These are phyloP conservation scores for Eulemur macaco DNA, from an alignment of 2,113 vertebrate species.

Conservation along the genomic window DNA sequence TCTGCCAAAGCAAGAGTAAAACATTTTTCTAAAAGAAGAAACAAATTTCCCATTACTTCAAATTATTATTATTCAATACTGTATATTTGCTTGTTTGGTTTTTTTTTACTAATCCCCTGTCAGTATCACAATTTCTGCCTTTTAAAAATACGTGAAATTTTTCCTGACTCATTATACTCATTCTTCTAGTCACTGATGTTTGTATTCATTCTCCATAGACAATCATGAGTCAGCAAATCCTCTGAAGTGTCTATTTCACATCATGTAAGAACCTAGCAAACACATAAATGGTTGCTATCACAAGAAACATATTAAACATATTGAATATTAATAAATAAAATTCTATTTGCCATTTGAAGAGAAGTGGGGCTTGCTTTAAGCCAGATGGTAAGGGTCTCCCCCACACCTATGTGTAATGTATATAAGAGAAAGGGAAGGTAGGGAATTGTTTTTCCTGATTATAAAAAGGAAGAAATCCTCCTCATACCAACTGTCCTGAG, in stretches of 20 bases:
- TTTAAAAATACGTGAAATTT: not conserved
- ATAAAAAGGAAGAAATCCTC: not conserved
- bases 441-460: not conserved
- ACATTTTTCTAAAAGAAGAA: conserved; percentile 32
- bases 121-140: not conserved
- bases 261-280: not conserved
- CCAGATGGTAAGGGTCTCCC: not conserved
- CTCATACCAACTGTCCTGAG: not conserved
- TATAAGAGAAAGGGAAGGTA: not conserved
- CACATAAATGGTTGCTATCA: not conserved
- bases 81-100: not conserved
- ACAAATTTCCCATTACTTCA: not conserved
- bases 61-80: not conserved
- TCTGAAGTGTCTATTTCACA: not conserved
- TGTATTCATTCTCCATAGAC: not conserved
- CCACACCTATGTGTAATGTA: not conserved
- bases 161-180: not conserved
- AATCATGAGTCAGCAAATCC: not conserved
- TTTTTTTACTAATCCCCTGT: not conserved
- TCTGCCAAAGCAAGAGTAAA: conserved; percentile 16
- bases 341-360: not conserved
- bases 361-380: not conserved
- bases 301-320: not conserved
- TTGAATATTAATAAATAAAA: not conserved
- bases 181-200: not conserved